phyloP scores from a whole-genome alignment of 2,888 invertebrate species.

The Ophraella communa region DNA sequence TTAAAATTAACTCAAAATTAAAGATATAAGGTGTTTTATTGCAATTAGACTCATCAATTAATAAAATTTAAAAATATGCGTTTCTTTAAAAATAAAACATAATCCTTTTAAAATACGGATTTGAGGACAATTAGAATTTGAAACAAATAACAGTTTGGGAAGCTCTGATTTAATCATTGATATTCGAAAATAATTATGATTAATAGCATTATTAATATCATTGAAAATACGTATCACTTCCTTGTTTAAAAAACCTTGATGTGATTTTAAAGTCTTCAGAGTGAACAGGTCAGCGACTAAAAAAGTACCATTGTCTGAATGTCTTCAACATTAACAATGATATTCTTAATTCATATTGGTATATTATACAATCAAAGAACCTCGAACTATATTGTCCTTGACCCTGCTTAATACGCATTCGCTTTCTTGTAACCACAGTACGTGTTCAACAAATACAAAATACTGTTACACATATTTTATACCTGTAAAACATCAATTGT shows the following conservation, averaged over 20 bases:
- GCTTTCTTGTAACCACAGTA: constrained; percentile 27
- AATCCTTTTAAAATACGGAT: too few relatives aligned
- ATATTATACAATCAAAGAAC: constrained; percentile 34
- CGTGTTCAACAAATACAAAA: neutral
- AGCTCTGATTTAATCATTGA: too few relatives aligned
- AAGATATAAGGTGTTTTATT: too few relatives aligned
- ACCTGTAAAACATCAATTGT: neutral
- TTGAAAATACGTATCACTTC: neutral
- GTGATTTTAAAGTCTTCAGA: neutral
- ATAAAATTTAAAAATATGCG: too few relatives aligned
- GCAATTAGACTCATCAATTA: too few relatives aligned
- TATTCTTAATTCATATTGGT: constrained; percentile 22
- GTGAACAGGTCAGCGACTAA: neutral
- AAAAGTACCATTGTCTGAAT: constrained; percentile 1
- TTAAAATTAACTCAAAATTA: too few relatives aligned
- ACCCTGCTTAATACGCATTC: constrained; percentile 32
- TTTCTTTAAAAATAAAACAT: too few relatives aligned
- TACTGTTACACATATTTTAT: neutral
- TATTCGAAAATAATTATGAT: neutral
- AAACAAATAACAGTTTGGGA: too few relatives aligned
- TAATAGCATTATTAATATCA: neutral
- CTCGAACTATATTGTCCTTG: constrained; percentile 39
- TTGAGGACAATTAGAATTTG: too few relatives aligned
- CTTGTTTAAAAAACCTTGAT: neutral
- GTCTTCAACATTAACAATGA: constrained; percentile 6